Evolutionary conservation across 2,113 vertebrate genomes (phyloP).

Genomic region (Istiophorus platypterus): DNA sequence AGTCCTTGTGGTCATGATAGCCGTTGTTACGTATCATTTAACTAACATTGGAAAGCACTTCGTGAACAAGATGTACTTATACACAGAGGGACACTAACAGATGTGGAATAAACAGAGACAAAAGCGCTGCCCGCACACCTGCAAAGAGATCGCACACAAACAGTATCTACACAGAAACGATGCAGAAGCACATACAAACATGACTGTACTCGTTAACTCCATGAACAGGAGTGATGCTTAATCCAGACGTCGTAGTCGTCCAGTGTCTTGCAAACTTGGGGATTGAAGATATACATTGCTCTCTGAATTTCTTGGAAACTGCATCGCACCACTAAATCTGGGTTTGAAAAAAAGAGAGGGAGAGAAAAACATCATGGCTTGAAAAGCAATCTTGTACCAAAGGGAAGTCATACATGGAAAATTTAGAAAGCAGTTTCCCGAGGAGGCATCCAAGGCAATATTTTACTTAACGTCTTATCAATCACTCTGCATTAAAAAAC

Average conservation of each 20-base stretch:
- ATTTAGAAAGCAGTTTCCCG: slow-evolving; percentile 59
- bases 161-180: slow-evolving; percentile 9
- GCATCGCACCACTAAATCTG: slow-evolving; percentile 58
- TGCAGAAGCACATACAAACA: background rate
- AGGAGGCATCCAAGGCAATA: slow-evolving; percentile 65
- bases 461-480: slow-evolving; percentile 68
- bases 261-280: slow-evolving; percentile 15
- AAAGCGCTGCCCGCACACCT: slow-evolving; percentile 6
- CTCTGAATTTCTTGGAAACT: slow-evolving; percentile 41
- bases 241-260: slow-evolving; percentile 1
- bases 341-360: slow-evolving; percentile 5
- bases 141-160: slow-evolving; percentile 21
- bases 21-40: slow-evolving; percentile 43
- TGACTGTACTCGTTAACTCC: background rate
- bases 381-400: slow-evolving; percentile 73
- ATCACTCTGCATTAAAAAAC: slow-evolving; percentile 68
- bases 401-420: slow-evolving; percentile 76
- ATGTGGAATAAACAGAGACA: slow-evolving; percentile 66
- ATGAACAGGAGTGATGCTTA: slow-evolving; percentile 18
- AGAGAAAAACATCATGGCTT: slow-evolving; percentile 69
- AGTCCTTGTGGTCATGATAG: slow-evolving; percentile 24
- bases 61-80: slow-evolving; percentile 45
- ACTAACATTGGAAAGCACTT: slow-evolving; percentile 38
- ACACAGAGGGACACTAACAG: slow-evolving; percentile 41
- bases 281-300: slow-evolving; percentile 19